A percentile compares a stretch with the other conserved stretches of the same genome.
Evolutionary conservation across 2,113 vertebrate genomes (phyloP).

Genomic region (Nestor notabilis): DNA sequence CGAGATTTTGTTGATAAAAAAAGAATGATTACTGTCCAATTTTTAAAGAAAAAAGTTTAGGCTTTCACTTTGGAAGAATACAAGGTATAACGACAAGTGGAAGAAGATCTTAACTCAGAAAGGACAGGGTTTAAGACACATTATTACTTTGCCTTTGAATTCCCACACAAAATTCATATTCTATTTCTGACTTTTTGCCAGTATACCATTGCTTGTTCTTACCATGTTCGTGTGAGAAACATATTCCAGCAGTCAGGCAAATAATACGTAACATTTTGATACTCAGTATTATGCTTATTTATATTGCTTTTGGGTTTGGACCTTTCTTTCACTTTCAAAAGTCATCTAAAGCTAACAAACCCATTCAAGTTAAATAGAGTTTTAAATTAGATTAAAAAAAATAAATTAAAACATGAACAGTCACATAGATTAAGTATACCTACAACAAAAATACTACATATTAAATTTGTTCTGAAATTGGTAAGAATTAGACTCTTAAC

Average conservation of each 20-base stretch:
- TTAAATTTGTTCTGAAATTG: neutral
- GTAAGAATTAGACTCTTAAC: neutral
- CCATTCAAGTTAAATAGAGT: neutral
- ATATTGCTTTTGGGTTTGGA: neutral
- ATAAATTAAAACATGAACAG: neutral
- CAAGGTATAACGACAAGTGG: neutral
- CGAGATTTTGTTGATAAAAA: neutral
- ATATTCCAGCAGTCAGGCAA: neutral
- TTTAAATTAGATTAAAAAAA: neutral
- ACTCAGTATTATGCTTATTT: neutral
- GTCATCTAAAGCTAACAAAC: neutral
- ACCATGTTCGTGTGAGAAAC: neutral
- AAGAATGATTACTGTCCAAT: accelerated
- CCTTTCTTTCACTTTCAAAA: neutral
- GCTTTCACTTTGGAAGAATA: neutral
- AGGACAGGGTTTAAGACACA: neutral
- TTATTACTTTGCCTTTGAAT: neutral
- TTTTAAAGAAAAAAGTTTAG: neutral
- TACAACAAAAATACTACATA: neutral
- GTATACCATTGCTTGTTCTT: neutral
- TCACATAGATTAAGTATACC: neutral
- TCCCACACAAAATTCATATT: neutral
- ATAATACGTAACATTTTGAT: neutral
- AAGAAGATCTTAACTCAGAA: neutral
- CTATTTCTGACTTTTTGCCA: neutral